A percentile compares a stretch with the other conserved stretches of the same genome.
phyloP scores from a whole-genome alignment of 2,888 invertebrate species.

The Eilema depressum region DNA sequence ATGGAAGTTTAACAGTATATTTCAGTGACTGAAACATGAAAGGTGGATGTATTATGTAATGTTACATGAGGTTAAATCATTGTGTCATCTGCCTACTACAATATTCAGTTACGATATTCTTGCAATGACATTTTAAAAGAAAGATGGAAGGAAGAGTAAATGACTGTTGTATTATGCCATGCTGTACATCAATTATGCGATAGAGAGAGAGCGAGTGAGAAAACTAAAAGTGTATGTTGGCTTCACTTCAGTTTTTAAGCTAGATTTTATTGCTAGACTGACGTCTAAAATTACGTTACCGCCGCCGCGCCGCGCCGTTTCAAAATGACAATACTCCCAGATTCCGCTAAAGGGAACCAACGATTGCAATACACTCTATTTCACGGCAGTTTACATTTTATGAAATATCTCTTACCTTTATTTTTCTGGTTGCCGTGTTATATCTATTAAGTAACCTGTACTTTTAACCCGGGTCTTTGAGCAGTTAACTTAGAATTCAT shows the following conservation, averaged over 20 bases:
- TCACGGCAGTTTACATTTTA: not conserved
- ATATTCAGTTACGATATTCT: not conserved
- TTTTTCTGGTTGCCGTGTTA: not conserved
- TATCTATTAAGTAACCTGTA: no score
- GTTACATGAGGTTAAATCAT: not conserved
- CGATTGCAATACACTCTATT: not conserved
- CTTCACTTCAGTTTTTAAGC: not conserved
- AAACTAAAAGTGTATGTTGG: not conserved
- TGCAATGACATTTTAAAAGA: not conserved
- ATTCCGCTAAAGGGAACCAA: no score
- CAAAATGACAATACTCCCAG: not conserved
- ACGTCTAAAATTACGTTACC: not conserved
- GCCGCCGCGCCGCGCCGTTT: not conserved
- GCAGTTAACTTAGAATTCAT: no score
- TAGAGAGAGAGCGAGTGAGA: no score
- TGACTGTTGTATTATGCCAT: no score
- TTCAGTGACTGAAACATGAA: not conserved
- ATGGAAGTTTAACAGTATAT: constrained; percentile 1
- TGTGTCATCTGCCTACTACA: not conserved
- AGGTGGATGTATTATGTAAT: not conserved
- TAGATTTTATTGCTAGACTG: not conserved
- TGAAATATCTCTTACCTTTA: not conserved
- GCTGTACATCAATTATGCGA: no score
- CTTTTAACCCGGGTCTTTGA: no score
- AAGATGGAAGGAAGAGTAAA: no score